Conservation (phyloP, 2,888 invertebrate species). For the Parnassius glacialis region DNA sequence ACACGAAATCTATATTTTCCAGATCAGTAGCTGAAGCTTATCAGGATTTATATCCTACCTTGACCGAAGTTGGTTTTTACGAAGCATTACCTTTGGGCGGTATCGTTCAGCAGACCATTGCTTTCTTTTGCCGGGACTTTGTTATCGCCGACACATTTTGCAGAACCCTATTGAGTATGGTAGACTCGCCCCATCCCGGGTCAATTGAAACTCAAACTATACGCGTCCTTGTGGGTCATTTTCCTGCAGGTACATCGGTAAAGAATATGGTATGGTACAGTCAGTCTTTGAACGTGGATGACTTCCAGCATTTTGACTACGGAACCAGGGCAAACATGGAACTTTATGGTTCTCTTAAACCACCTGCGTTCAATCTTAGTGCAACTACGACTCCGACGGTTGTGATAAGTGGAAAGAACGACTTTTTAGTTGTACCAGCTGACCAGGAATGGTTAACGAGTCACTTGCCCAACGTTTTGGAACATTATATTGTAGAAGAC, state of each 20-base stretch:
- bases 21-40: conserved; percentile 71
- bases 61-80: no score
- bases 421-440: conserved; percentile 81
- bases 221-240: conserved; percentile 35
- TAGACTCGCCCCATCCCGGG: conserved; percentile 30
- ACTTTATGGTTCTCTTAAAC: conserved; percentile 46
- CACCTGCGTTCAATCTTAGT: conserved; percentile 53
- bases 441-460: conserved; percentile 78
- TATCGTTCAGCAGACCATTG: neutral
- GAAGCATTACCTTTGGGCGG: neutral
- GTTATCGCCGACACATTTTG: neutral
- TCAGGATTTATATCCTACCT: no score
- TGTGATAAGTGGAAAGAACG: conserved; percentile 54
- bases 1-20: conserved; percentile 64
- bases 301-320: conserved; percentile 42
- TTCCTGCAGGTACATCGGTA: conserved; percentile 45
- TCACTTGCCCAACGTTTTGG: conserved; percentile 78
- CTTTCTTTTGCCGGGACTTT: neutral
- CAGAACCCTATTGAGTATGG: neutral
- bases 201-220: conserved; percentile 32
- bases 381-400: conserved; percentile 51
- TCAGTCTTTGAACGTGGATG: conserved; percentile 36
- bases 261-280: conserved; percentile 43
- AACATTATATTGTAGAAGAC: conserved; percentile 77
- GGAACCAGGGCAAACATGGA: conserved; percentile 39